Evolutionary conservation across 2,113 vertebrate genomes (phyloP).

Genomic region (Etheostoma spectabile): DNA sequence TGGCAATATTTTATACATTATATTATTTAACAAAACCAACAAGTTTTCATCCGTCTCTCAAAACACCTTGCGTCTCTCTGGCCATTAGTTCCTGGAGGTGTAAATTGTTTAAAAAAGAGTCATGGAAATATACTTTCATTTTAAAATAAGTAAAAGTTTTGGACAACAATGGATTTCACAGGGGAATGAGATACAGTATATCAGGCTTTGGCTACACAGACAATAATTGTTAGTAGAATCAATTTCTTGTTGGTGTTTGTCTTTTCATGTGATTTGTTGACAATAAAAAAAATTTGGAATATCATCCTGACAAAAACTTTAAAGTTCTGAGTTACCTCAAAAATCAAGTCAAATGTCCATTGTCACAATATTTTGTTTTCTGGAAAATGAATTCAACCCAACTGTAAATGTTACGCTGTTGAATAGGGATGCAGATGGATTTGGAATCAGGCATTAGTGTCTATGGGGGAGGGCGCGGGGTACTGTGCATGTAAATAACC

Average conservation of each 20-base stretch:
- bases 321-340: neutral
- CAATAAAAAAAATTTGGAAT: conserved; percentile 10
- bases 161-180: neutral
- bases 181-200: neutral
- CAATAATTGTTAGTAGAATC: neutral
- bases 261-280: neutral
- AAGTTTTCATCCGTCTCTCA: neutral
- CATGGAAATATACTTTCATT: neutral
- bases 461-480: conserved; percentile 25
- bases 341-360: conserved; percentile 11
- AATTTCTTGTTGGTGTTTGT: conserved; percentile 5
- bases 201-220: neutral
- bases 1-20: conserved; percentile 25
- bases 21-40: conserved; percentile 17
- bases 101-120: neutral
- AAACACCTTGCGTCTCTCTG: neutral
- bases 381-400: conserved; percentile 34
- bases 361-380: conserved; percentile 23
- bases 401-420: conserved; percentile 30
- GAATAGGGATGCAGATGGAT: conserved; percentile 65
- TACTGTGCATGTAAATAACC: conserved; percentile 84
- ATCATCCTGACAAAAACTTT: conserved; percentile 2
- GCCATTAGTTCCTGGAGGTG: neutral
- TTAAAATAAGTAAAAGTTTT: neutral
- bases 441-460: conserved; percentile 77